phyloP scores from a whole-genome alignment of 2,113 vertebrate species.

The Hemibagrus wyckioides region DNA sequence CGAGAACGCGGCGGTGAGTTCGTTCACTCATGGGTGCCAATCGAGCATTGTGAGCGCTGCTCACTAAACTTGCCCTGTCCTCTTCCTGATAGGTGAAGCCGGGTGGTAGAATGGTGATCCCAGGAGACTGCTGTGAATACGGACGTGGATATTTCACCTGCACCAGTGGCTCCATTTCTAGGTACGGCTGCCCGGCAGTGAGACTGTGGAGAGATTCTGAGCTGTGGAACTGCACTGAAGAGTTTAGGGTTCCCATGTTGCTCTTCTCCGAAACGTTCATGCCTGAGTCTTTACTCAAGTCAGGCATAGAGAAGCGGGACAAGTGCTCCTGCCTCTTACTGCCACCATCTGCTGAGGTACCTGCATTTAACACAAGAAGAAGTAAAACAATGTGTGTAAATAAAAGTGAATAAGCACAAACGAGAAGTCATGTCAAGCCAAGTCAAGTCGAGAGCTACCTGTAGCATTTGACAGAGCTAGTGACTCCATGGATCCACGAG shows the following conservation, averaged over 20 bases:
- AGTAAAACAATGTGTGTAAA: not conserved
- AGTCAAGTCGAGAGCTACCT: slow-evolving; percentile 72
- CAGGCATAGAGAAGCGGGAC: slow-evolving; percentile 97
- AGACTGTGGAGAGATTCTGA: slow-evolving; percentile 92
- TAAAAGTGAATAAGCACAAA: not conserved
- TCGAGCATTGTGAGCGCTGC: slow-evolving; percentile 74
- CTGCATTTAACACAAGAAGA: slow-evolving; percentile 64
- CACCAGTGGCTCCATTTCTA: slow-evolving; percentile 82
- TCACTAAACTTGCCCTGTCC: slow-evolving; percentile 76
- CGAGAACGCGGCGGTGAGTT: slow-evolving; percentile 67
- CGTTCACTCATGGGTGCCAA: slow-evolving; percentile 88
- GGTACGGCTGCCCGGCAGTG: slow-evolving; percentile 83
- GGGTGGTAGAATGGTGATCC: slow-evolving; percentile 77
- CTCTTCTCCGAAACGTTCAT: slow-evolving; percentile 96
- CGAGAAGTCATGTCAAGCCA: not conserved
- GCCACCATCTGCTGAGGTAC: slow-evolving; percentile 85
- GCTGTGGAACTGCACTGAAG: slow-evolving; percentile 88
- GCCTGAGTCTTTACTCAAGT: slow-evolving; percentile 97
- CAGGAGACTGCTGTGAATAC: slow-evolving; percentile 77
- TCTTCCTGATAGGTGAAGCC: slow-evolving; percentile 90
- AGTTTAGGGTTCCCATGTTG: slow-evolving; percentile 90
- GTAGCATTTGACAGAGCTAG: slow-evolving; percentile 88
- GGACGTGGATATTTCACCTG: slow-evolving; percentile 76
- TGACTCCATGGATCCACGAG: slow-evolving; percentile 93
- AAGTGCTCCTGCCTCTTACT: slow-evolving; percentile 92